These are phyloP conservation scores for Macrophya alboannulata DNA, from an alignment of 2,888 invertebrate genomes.

Conservation along the genomic window DNA sequence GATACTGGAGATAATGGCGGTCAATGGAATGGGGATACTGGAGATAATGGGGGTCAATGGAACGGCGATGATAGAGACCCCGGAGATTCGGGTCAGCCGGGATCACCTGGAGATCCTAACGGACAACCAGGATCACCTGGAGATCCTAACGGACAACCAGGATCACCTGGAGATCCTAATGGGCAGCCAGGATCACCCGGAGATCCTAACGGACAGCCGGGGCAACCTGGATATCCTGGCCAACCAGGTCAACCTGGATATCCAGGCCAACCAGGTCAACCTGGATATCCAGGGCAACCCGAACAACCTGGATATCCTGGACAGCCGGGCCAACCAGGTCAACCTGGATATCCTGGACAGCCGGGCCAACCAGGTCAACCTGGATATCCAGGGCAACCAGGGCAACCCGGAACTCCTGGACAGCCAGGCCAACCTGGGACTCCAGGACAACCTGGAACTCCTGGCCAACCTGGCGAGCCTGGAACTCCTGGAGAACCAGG, in stretches of 20 bases:
- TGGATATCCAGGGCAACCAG: neutral
- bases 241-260: neutral
- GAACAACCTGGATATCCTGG: neutral
- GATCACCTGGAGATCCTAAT: conserved; percentile 19
- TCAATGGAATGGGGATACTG: conserved; percentile 60
- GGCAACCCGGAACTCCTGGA: conserved; percentile 53
- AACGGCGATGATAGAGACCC: conserved; percentile 67
- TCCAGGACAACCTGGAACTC: conserved; percentile 44
- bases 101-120: conserved; percentile 11
- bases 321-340: neutral
- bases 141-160: conserved; percentile 60
- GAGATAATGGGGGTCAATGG: conserved; percentile 59
- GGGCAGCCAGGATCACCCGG: conserved; percentile 48
- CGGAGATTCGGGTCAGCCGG: conserved; percentile 29
- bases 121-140: conserved; percentile 23
- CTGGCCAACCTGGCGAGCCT: conserved; percentile 37
- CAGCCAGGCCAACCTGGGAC: conserved; percentile 56
- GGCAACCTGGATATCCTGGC: conserved; percentile 53
- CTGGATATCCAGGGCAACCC: neutral
- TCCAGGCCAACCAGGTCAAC: neutral
- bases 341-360: too few relatives aligned
- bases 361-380: conserved; percentile 26
- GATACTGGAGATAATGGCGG: conserved; percentile 54
- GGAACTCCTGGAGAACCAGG: conserved; percentile 41
- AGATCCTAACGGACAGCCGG: conserved; percentile 42